These are phyloP conservation scores for Cyclina sinensis DNA, from an alignment of 1,140 invertebrate species.

Conservation along the genomic window DNA sequence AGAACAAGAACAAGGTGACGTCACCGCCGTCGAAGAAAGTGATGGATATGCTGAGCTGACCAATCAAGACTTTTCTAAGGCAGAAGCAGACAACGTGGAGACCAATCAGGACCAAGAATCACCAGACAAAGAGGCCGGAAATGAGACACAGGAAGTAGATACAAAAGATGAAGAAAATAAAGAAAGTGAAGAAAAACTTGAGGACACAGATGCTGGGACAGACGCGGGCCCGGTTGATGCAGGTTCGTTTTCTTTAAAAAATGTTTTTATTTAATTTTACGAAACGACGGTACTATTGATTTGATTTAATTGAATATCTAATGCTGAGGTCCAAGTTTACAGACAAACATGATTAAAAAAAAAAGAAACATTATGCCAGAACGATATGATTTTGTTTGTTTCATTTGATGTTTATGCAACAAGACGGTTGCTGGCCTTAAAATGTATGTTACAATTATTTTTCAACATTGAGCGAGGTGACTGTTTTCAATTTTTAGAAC, in stretches of 20 bases:
- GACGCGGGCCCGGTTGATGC: neutral
- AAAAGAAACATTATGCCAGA: too few relatives aligned
- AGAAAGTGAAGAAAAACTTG: neutral
- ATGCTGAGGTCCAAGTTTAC: too few relatives aligned
- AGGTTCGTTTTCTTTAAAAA: neutral
- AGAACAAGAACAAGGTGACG: neutral
- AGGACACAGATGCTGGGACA: neutral
- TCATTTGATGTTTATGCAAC: too few relatives aligned
- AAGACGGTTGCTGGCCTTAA: too few relatives aligned
- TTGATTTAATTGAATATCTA: too few relatives aligned
- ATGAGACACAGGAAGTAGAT: neutral
- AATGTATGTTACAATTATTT: too few relatives aligned
- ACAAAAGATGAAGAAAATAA: neutral
- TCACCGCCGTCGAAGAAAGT: neutral
- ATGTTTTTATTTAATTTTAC: too few relatives aligned
- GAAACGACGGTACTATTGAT: too few relatives aligned
- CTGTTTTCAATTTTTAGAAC: too few relatives aligned
- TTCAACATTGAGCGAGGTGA: too few relatives aligned
- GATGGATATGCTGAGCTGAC: neutral
- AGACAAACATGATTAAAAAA: too few relatives aligned
- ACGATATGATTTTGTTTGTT: too few relatives aligned
- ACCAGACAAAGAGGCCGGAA: slow-evolving; percentile 7
- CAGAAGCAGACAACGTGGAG: neutral
- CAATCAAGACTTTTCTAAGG: neutral
- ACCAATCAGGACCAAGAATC: neutral